phyloP scores from a whole-genome alignment of 2,797 vertebrate species.

The Tapirus indicus region DNA sequence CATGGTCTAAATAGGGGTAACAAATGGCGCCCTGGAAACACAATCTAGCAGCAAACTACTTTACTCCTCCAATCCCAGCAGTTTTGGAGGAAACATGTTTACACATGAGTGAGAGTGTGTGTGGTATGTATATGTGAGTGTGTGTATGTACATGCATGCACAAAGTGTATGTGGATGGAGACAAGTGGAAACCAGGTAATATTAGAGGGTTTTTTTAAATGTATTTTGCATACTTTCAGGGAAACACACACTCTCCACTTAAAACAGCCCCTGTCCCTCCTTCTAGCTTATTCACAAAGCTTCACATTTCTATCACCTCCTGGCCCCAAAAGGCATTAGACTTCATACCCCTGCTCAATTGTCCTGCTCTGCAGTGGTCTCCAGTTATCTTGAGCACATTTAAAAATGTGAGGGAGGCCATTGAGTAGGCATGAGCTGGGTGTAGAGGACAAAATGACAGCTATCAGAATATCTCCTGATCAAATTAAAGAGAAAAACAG shows the following conservation, averaged over 20 bases:
- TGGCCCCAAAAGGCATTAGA: background rate
- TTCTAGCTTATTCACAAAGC: background rate
- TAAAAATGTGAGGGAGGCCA: background rate
- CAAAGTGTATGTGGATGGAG: background rate
- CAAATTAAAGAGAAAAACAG: background rate
- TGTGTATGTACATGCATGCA: rapidly evolving
- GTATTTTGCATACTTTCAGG: background rate
- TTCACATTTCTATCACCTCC: background rate
- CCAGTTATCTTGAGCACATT: background rate
- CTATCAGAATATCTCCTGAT: background rate
- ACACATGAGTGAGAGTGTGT: background rate
- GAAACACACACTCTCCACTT: background rate
- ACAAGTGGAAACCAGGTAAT: background rate
- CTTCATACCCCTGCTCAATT: rapidly evolving
- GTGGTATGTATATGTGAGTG: background rate
- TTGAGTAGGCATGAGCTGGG: background rate
- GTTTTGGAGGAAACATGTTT: background rate
- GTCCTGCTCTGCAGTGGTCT: background rate
- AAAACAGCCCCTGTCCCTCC: background rate
- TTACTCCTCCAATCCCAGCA: background rate
- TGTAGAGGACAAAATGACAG: background rate
- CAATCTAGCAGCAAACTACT: background rate
- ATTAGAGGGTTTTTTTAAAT: background rate
- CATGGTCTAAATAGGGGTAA: background rate
- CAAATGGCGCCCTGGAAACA: background rate